phyloP scores from a whole-genome alignment of 2,888 invertebrate species.

The Drosophila formosana region DNA sequence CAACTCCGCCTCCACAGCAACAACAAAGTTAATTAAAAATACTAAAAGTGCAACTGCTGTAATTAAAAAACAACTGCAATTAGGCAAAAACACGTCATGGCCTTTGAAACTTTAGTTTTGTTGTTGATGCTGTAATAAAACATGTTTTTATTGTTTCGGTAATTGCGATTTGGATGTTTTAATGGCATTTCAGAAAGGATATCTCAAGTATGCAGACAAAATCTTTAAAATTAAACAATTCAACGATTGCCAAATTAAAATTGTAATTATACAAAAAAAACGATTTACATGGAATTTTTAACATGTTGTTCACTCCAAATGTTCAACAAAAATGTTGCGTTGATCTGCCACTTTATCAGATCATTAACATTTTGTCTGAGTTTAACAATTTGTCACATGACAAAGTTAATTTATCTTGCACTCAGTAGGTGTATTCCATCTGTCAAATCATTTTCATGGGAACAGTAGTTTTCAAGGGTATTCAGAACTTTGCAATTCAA shows the following conservation, averaged over 20 bases:
- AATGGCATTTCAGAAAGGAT: neutral
- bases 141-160: slow-evolving; percentile 6
- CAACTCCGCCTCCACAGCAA: neutral
- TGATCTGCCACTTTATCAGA: neutral
- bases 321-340: no score
- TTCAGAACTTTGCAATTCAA: slow-evolving; percentile 16
- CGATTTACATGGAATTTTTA: no score
- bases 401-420: neutral
- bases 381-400: neutral
- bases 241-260: neutral
- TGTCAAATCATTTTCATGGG: slow-evolving; percentile 1
- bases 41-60: slow-evolving; percentile 42
- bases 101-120: slow-evolving; percentile 15
- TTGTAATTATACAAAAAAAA: neutral
- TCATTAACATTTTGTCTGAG: neutral
- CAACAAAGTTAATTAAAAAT: slow-evolving; percentile 64
- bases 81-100: slow-evolving; percentile 46
- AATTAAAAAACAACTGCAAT: slow-evolving; percentile 66
- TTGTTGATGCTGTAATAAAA: slow-evolving; percentile 10
- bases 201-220: neutral
- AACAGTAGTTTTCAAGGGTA: slow-evolving; percentile 2
- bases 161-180: slow-evolving; percentile 24
- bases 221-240: neutral
- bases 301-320: no score
- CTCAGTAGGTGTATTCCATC: slow-evolving; percentile 1